Evolutionary conservation across 2,113 vertebrate genomes (phyloP).

Genomic region (Plectropomus leopardus): DNA sequence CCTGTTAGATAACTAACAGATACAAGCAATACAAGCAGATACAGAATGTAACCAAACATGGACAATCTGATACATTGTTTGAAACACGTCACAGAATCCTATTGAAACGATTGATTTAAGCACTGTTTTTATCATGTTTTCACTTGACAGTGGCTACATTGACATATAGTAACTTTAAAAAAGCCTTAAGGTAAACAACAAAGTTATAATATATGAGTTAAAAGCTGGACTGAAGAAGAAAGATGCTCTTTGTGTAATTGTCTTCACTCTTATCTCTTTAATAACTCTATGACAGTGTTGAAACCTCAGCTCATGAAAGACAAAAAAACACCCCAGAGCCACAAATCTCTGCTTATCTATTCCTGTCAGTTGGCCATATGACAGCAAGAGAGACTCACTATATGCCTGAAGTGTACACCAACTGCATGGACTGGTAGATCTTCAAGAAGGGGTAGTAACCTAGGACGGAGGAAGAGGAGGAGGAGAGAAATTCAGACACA

Average conservation of each 20-base stretch:
- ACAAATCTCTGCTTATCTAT: neutral
- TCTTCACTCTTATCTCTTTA: slow-evolving; percentile 5
- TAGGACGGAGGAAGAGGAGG: slow-evolving; percentile 54
- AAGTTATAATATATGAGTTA: neutral
- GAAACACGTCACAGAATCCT: neutral
- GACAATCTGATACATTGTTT: neutral
- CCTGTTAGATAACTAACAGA: slow-evolving; percentile 21
- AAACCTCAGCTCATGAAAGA: slow-evolving; percentile 23
- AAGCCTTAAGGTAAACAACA: neutral
- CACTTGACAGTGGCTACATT: neutral
- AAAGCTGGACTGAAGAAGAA: slow-evolving; percentile 1
- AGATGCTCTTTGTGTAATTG: slow-evolving; percentile 3
- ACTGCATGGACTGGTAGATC: slow-evolving; percentile 96
- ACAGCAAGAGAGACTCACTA: slow-evolving; percentile 87
- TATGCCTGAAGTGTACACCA: slow-evolving; percentile 94
- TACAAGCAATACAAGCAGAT: neutral
- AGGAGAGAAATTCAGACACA: slow-evolving; percentile 33
- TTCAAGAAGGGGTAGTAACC: slow-evolving; percentile 94
- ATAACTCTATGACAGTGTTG: neutral
- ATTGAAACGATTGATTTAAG: neutral
- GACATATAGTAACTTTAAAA: neutral
- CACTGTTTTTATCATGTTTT: neutral
- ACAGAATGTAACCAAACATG: neutral
- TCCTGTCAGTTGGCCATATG: neutral
- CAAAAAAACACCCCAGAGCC: slow-evolving; percentile 14